phyloP scores from a whole-genome alignment of 2,888 invertebrate species.

The Caenorhabditis sp. region DNA sequence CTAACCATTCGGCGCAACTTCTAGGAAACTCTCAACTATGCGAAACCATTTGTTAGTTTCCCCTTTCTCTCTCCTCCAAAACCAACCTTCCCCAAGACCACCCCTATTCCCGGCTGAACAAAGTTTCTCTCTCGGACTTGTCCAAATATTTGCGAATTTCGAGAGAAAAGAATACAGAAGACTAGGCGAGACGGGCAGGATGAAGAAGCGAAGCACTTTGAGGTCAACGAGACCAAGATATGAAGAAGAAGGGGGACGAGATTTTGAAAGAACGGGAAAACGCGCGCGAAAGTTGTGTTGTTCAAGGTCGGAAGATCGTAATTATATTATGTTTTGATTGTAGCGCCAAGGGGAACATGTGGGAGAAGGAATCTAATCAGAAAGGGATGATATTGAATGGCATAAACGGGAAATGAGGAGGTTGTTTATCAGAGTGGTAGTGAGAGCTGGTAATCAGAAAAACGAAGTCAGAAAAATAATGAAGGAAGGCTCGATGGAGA shows the following conservation, averaged over 20 bases:
- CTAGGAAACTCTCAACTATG: not conserved
- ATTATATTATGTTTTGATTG: not conserved
- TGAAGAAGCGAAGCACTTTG: not conserved
- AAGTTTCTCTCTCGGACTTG: slow-evolving; percentile 30
- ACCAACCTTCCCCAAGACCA: not conserved
- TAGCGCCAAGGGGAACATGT: not conserved
- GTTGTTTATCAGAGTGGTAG: not conserved
- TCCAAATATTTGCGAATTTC: slow-evolving; percentile 26
- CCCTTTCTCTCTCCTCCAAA: not conserved
- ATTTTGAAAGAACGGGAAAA: slow-evolving; percentile 2
- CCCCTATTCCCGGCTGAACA: slow-evolving; percentile 18
- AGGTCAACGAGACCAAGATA: slow-evolving; percentile 18
- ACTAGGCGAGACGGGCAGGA: slow-evolving; percentile 2
- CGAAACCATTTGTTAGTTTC: not conserved
- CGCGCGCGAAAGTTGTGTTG: too few species aligned
- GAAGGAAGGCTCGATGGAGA: too few species aligned
- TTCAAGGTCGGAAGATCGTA: slow-evolving; percentile 3
- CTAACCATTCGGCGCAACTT: too few species aligned
- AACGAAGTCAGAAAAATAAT: not conserved
- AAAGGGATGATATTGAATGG: too few species aligned
- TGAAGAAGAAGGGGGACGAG: not conserved
- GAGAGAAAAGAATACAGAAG: not conserved
- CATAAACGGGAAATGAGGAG: not conserved
- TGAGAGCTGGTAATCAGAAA: not conserved
- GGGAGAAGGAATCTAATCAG: not conserved